Conservation (phyloP, 2,888 invertebrate species). For the Conus canariensis region DNA sequence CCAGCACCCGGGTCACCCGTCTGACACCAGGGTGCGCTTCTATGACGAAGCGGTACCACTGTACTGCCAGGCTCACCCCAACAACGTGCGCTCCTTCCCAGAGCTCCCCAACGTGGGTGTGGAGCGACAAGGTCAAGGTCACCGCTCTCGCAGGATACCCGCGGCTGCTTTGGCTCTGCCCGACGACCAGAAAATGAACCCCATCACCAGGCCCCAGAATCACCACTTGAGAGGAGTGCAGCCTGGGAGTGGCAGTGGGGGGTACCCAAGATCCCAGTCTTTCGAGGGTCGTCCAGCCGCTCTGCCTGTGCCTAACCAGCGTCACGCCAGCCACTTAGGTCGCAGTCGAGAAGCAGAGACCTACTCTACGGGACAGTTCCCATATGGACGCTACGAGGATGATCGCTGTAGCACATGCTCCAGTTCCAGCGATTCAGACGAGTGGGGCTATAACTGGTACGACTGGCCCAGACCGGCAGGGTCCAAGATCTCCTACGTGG, state of each 20-base stretch:
- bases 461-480: conserved; percentile 89
- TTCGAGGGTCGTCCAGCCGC: conserved; percentile 68
- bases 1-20: neutral
- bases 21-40: conserved; percentile 23
- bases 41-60: conserved; percentile 41
- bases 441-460: conserved; percentile 87
- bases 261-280: conserved; percentile 70
- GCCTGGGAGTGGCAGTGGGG: conserved; percentile 36
- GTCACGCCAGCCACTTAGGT: conserved; percentile 34
- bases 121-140: conserved; percentile 1
- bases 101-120: conserved; percentile 59
- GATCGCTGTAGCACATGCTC: conserved; percentile 93
- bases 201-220: conserved; percentile 71
- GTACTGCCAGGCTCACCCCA: conserved; percentile 49
- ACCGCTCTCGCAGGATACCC: neutral
- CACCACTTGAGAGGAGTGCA: conserved; percentile 38
- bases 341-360: conserved; percentile 26
- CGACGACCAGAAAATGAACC: conserved; percentile 73
- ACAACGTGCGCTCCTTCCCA: conserved; percentile 61
- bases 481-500: conserved; percentile 91
- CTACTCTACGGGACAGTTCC: conserved; percentile 37
- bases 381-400: conserved; percentile 58
- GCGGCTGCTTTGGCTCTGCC: conserved; percentile 54
- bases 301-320: conserved; percentile 52
- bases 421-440: conserved; percentile 85